Conservation (phyloP, 1,140 invertebrate species). For the Pachyrhynchus sulphureomaculatus region DNA sequence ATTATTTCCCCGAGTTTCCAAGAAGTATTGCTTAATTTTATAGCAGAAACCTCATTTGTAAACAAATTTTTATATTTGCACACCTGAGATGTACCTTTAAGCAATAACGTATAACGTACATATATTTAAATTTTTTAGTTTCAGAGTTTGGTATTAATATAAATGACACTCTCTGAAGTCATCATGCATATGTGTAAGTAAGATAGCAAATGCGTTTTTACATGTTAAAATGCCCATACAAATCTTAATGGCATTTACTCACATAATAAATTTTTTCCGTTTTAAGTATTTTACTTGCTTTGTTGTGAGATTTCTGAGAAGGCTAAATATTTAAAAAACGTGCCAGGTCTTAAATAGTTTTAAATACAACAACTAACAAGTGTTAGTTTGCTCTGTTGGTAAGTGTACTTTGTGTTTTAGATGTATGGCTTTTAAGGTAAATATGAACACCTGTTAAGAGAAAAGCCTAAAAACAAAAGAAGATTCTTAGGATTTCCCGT, state of each 20-base stretch:
- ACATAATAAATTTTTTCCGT: conserved; percentile 10
- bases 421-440: not conserved
- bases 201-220: conserved; percentile 3
- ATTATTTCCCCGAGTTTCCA: no score
- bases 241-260: conserved; percentile 14
- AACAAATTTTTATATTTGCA: no score
- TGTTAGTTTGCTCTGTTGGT: not conserved
- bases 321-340: conserved; percentile 25
- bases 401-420: conserved; percentile 7
- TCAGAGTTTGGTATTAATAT: no score
- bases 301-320: conserved; percentile 15
- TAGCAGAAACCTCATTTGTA: no score
- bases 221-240: not conserved
- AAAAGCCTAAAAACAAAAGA: no score
- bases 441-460: not conserved
- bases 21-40: no score
- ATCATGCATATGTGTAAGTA: not conserved
- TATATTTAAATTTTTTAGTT: no score
- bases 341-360: conserved; percentile 18
- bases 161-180: not conserved
- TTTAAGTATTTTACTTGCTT: not conserved
- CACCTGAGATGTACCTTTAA: no score
- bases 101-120: no score
- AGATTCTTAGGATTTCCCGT: no score
- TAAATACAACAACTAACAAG: not conserved